These are phyloP conservation scores for Peromyscus aztecus DNA, from an alignment of 2,797 vertebrate species.

Conservation along the genomic window DNA sequence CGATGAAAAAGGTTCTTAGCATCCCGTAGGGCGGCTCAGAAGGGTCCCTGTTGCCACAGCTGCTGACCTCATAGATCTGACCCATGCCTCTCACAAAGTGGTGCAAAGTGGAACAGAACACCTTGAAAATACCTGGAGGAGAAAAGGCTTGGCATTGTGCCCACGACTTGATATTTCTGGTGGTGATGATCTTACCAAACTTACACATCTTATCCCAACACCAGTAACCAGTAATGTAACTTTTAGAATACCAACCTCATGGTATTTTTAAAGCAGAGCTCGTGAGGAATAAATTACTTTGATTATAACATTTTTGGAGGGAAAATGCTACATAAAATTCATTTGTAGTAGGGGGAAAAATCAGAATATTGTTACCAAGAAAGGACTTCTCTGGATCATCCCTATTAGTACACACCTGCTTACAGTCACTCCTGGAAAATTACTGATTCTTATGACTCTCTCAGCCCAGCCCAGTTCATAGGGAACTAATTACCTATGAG, in stretches of 20 bases:
- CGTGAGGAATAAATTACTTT: neutral
- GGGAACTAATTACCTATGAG: slow-evolving; percentile 32
- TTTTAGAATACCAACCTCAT: neutral
- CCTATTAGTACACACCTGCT: neutral
- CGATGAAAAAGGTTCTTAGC: slow-evolving; percentile 93
- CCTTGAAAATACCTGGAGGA: slow-evolving; percentile 91
- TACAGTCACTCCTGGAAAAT: slow-evolving; percentile 17
- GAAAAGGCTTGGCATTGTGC: neutral
- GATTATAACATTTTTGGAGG: neutral
- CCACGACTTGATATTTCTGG: fast-evolving
- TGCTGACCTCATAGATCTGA: slow-evolving; percentile 91
- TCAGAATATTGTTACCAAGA: neutral
- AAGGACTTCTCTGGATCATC: neutral
- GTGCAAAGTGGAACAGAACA: slow-evolving; percentile 94
- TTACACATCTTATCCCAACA: slow-evolving; percentile 4
- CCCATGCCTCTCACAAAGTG: slow-evolving; percentile 95
- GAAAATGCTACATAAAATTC: neutral
- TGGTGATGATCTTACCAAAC: neutral
- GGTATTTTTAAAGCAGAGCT: neutral
- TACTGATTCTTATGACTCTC: neutral
- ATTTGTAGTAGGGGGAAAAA: neutral
- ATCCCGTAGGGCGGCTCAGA: slow-evolving; percentile 75
- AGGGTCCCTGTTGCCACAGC: slow-evolving; percentile 84
- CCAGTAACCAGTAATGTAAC: neutral
- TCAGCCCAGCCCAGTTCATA: slow-evolving; percentile 48